Evolutionary conservation across 1,140 invertebrate species (phyloP).

Genomic region (Alviniconcha marisindica): DNA sequence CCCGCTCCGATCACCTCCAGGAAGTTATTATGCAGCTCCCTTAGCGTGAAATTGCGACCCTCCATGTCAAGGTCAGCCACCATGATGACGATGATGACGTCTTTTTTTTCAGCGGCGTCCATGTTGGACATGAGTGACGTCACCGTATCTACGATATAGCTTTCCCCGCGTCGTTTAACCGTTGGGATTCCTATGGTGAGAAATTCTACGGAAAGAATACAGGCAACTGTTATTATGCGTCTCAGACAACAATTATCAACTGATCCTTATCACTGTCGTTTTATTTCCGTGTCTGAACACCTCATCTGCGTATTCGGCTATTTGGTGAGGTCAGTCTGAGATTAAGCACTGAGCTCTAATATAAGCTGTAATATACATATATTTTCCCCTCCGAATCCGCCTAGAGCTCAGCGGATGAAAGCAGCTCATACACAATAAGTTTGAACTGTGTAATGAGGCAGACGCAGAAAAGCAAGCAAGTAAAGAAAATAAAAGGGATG

Average conservation of each 20-base stretch:
- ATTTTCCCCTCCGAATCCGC: no score
- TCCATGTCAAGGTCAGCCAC: constrained; percentile 56
- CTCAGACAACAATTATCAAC: no score
- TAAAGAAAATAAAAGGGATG: no score
- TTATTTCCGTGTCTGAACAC: no score
- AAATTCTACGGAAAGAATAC: constrained; percentile 51
- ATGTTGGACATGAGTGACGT: constrained; percentile 56
- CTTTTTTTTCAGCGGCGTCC: constrained; percentile 47
- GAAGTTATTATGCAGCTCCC: constrained; percentile 49
- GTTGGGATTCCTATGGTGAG: constrained; percentile 69
- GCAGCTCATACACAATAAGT: no score
- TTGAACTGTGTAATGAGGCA: no score
- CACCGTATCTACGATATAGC: constrained; percentile 59
- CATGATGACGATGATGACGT: constrained; percentile 61
- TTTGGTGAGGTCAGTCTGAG: background rate
- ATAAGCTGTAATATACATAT: no score
- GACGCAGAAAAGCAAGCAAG: no score
- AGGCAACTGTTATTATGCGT: background rate
- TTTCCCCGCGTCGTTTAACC: constrained; percentile 49
- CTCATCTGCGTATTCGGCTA: no score
- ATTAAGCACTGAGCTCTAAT: no score
- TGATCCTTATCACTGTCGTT: no score
- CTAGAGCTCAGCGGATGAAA: no score
- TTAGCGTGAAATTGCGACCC: constrained; percentile 45
- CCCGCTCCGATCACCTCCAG: constrained; percentile 50